Conservation (phyloP, 2,113 vertebrate species). For the Equus przewalskii region DNA sequence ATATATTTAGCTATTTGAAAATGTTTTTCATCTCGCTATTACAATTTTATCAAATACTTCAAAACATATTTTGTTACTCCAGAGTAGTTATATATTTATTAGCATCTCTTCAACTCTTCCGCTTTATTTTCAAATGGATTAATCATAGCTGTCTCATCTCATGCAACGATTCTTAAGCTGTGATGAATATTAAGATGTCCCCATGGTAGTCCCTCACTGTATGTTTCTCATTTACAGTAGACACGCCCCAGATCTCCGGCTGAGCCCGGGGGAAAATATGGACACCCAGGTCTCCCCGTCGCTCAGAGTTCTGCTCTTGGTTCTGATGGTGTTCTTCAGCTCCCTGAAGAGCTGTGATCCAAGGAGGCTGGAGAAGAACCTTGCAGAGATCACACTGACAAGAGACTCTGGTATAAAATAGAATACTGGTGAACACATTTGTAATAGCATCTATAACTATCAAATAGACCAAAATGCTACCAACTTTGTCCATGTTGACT, state of each 20-base stretch:
- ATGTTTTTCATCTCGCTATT: background rate
- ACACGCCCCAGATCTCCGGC: background rate
- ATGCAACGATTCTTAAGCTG: background rate
- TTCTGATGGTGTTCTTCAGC: background rate
- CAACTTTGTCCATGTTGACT: background rate
- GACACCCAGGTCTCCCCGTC: background rate
- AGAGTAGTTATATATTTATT: background rate
- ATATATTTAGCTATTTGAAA: background rate
- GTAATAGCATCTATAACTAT: background rate
- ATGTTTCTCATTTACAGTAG: background rate
- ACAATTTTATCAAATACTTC: background rate
- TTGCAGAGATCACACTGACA: background rate
- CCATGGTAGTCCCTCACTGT: background rate
- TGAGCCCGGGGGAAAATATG: background rate
- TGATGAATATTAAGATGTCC: background rate
- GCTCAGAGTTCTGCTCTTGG: background rate
- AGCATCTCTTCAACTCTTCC: background rate
- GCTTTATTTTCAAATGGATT: background rate
- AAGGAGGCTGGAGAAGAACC: background rate
- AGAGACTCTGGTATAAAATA: background rate
- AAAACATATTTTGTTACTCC: background rate
- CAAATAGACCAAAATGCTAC: background rate
- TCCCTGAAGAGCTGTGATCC: background rate
- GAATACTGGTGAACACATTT: background rate
- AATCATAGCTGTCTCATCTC: background rate